Percentiles rank a stretch among this genome's conserved stretches.
Evolutionary conservation across 2,888 invertebrate species (phyloP).

Genomic region (Sipunculus nudus): DNA sequence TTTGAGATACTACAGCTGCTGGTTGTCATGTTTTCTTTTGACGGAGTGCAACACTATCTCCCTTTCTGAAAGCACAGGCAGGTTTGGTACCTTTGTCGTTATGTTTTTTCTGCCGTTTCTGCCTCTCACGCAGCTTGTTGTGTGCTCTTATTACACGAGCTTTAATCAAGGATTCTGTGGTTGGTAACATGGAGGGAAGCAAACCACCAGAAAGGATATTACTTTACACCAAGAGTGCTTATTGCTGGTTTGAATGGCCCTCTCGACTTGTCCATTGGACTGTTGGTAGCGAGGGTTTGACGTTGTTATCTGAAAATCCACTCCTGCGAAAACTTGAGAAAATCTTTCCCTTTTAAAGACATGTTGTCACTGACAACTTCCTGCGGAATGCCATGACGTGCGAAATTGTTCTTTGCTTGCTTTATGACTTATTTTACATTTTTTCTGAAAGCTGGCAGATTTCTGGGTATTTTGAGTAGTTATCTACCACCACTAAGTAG

Average conservation of each 20-base stretch:
- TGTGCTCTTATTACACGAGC: no score
- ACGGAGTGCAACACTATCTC: no score
- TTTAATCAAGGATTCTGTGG: no score
- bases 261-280: constrained; percentile 33
- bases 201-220: no score
- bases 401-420: constrained; percentile 28
- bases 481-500: constrained; percentile 37
- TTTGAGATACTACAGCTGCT: no score
- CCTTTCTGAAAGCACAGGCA: no score
- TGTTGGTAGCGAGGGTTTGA: constrained; percentile 23
- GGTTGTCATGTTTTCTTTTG: no score
- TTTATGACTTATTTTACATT: constrained; percentile 25
- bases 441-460: constrained; percentile 26
- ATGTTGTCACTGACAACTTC: constrained; percentile 34
- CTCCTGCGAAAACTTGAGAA: constrained; percentile 21
- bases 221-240: no score
- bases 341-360: constrained; percentile 26
- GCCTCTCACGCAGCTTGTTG: no score
- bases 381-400: constrained; percentile 35
- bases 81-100: no score
- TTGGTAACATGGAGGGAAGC: no score
- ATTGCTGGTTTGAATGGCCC: constrained; percentile 27
- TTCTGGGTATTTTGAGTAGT: constrained; percentile 41
- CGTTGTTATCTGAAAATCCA: constrained; percentile 21
- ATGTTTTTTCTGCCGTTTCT: no score